phyloP scores from a whole-genome alignment of 1,140 invertebrate species.

The Brachionus manjavacas region DNA sequence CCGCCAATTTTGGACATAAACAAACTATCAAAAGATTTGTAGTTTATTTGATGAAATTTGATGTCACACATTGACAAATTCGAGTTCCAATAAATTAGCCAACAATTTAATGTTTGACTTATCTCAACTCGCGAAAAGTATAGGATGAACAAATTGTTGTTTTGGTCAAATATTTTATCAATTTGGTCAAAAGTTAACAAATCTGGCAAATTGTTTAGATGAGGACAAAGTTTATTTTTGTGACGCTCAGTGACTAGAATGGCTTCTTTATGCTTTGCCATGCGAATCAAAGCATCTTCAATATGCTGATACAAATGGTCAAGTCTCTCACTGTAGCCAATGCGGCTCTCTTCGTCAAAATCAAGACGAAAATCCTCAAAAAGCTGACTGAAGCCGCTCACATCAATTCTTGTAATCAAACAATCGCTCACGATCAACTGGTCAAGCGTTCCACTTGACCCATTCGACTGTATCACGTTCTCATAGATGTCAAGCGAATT shows the following conservation, averaged over 20 bases:
- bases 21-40: constrained; percentile 26
- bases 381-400: background rate
- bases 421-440: background rate
- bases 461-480: background rate
- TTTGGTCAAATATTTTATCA: background rate
- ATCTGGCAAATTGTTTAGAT: constrained; percentile 1
- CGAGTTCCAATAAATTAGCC: background rate
- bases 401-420: background rate
- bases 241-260: constrained; percentile 23
- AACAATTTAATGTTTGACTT: constrained; percentile 27
- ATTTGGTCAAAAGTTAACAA: constrained; percentile 27
- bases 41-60: constrained; percentile 29
- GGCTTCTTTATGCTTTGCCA: constrained; percentile 12
- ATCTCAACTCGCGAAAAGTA: background rate
- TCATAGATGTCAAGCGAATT: constrained; percentile 36
- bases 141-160: background rate
- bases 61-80: background rate
- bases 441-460: too few relatives aligned
- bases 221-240: background rate
- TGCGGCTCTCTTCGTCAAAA: constrained; percentile 17
- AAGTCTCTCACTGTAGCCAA: background rate
- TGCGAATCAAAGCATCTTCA: background rate
- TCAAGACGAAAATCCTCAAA: constrained; percentile 24
- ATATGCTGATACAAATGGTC: constrained; percentile 30
- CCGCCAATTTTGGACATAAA: constrained; percentile 31